Evolutionary conservation across 2,888 invertebrate species (phyloP).

Genomic region (Cetonia aurata): DNA sequence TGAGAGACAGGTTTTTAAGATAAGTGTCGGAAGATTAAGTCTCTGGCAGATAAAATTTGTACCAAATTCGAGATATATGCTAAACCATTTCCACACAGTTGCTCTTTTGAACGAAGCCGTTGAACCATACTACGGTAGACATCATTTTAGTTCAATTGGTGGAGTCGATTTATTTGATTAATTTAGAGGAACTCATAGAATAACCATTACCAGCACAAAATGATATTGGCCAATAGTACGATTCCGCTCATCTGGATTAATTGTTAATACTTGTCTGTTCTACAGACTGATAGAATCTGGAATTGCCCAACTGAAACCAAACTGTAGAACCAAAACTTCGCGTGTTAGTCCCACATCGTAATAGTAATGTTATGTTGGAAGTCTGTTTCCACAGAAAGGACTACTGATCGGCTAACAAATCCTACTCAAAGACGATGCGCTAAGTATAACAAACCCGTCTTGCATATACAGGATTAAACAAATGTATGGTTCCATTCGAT

Average conservation of each 20-base stretch:
- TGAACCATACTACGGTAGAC: background rate
- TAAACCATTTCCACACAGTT: background rate
- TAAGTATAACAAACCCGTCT: slow-evolving; percentile 5
- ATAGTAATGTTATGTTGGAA: background rate
- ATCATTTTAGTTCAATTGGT: background rate
- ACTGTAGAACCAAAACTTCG: background rate
- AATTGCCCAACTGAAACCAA: no score
- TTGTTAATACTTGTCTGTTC: no score
- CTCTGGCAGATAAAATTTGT: background rate
- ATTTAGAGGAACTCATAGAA: no score
- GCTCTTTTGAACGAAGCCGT: slow-evolving; percentile 4
- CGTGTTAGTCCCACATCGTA: background rate
- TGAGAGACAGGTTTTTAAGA: slow-evolving; percentile 4
- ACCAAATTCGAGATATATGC: slow-evolving; percentile 10
- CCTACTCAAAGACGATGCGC: slow-evolving; percentile 1
- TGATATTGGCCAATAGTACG: no score
- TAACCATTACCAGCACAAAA: no score
- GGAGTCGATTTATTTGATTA: no score
- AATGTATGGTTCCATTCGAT: no score
- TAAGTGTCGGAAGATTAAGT: slow-evolving; percentile 7
- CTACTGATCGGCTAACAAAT: background rate
- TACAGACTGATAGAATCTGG: no score
- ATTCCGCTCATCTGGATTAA: no score
- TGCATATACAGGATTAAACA: no score
- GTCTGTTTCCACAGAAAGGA: slow-evolving; percentile 1